A percentile compares a stretch with the other conserved stretches of the same genome.
Conservation (phyloP, 1,140 invertebrate genomes). For the Whitmania pigra region DNA sequence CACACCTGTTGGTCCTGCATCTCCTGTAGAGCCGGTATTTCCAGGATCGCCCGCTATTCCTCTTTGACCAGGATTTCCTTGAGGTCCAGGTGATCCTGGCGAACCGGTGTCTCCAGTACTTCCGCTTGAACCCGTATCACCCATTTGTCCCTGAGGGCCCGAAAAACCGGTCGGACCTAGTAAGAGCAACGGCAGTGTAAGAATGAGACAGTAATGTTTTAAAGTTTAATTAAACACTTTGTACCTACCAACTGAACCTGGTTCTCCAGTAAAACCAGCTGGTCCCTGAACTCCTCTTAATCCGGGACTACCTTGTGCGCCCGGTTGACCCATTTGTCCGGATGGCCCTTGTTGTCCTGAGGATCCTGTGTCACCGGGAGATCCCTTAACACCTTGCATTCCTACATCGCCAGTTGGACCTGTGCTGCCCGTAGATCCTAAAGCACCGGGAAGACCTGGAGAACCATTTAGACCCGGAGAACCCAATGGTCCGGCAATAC, state of each 20-base stretch:
- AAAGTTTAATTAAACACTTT: too few relatives aligned
- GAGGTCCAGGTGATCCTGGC: constrained; percentile 34
- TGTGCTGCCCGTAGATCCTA: constrained; percentile 5
- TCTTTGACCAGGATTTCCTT: constrained; percentile 35
- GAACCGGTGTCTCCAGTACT: constrained; percentile 41
- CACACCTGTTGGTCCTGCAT: background rate
- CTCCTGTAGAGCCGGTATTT: constrained; percentile 11
- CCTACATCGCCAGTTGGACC: background rate
- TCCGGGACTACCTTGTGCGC: too few relatives aligned
- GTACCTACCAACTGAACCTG: too few relatives aligned
- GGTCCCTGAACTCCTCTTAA: too few relatives aligned
- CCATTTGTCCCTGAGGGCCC: constrained; percentile 7
- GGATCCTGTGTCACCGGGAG: background rate
- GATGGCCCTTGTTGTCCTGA: background rate
- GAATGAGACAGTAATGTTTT: too few relatives aligned
- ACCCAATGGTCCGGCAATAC: background rate
- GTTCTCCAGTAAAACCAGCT: too few relatives aligned
- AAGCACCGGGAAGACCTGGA: constrained; percentile 3
- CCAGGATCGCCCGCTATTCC: constrained; percentile 1
- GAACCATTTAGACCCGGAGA: constrained; percentile 11
- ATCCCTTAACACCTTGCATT: background rate
- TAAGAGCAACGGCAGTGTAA: too few relatives aligned
- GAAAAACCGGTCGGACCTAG: constrained; percentile 10
- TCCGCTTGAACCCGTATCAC: constrained; percentile 8
- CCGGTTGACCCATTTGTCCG: background rate